Base-by-base conservation (phyloP, 1,140 invertebrate genomes). In the Drusus annulatus region DNA sequence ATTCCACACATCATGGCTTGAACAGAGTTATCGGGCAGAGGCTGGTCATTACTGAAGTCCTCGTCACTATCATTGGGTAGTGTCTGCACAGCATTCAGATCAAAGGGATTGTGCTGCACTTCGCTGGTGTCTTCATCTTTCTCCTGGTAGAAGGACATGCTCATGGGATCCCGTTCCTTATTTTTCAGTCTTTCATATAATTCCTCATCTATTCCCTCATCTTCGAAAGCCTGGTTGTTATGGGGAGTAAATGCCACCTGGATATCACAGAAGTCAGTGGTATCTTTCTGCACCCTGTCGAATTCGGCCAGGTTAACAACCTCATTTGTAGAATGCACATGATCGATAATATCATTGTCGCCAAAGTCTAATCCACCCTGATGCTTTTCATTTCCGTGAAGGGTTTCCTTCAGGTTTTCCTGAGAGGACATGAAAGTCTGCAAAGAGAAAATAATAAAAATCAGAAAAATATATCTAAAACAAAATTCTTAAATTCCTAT, bases 121-220 rank as follows among this genome's bases (percentile, higher is more conserved):
- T 91, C 89, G 83, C 91, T 90, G 13, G 91, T 92, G 15, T 90
- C 89, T 83, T 92, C 90, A 78, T 93, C 90, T 82, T 93, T 91
- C 77, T 91, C 90, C 58, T 93, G 93, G 68, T 93, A 92, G 82
- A 93, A 92, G 13, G 93, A 94, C 91, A 93, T 93, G 16, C 92
- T 91, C 93, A 94, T 94, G 7, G 92, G 92, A 87, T 94, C 91
- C 78, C 89, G 86, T 79, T 91, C 89, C 83, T 91, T 91, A 84
- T 89, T 91, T 85, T 90, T 89, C 68, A 90, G 84, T 77, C 88
- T 87, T 85, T 90, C 88, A 84, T 88, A 87, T 54, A 90, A 82
- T 81, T 89, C 88, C 82, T 90, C 88, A 85, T 90, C 87, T 36
- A 85, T 86, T 76, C 88, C 88, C 36, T 83, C 81, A 78, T 83